These are phyloP conservation scores for Spilogale gracilis DNA, from an alignment of 2,113 vertebrate species.

Conservation along the genomic window DNA sequence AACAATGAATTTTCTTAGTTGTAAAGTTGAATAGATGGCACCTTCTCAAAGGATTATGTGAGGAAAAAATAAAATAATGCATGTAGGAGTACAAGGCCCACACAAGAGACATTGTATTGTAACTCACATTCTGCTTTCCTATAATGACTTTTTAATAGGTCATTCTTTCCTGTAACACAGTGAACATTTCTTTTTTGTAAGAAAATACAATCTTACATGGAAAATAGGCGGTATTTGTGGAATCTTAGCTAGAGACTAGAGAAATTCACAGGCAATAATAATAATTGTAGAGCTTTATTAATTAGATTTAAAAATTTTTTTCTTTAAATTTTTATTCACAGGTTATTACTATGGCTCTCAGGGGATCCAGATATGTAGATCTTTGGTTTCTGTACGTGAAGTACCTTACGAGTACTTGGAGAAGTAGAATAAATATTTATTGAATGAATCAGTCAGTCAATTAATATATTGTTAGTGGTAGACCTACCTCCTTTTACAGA, in stretches of 20 bases:
- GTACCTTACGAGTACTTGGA: conserved; percentile 8
- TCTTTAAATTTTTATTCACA: conserved; percentile 60
- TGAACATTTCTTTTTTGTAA: conserved; percentile 12
- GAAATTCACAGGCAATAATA: conserved; percentile 26
- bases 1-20: conserved; percentile 1
- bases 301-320: not conserved
- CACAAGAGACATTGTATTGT: not conserved
- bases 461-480: not conserved
- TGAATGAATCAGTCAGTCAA: not conserved
- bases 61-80: not conserved
- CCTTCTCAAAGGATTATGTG: not conserved
- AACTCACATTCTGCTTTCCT: not conserved
- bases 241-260: conserved; percentile 13
- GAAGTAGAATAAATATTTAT: conserved; percentile 35
- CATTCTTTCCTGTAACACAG: not conserved
- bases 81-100: no score
- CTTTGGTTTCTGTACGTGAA: conserved; percentile 31
- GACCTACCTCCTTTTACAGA: not conserved
- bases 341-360: conserved; percentile 67
- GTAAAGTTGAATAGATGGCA: not conserved
- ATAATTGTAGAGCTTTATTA: conserved; percentile 35
- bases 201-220: not conserved
- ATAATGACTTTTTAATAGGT: not conserved
- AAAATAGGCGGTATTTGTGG: conserved; percentile 21
- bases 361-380: conserved; percentile 51